These are phyloP conservation scores for Characodon lateralis DNA, from an alignment of 2,797 vertebrate genomes.

Conservation along the genomic window DNA sequence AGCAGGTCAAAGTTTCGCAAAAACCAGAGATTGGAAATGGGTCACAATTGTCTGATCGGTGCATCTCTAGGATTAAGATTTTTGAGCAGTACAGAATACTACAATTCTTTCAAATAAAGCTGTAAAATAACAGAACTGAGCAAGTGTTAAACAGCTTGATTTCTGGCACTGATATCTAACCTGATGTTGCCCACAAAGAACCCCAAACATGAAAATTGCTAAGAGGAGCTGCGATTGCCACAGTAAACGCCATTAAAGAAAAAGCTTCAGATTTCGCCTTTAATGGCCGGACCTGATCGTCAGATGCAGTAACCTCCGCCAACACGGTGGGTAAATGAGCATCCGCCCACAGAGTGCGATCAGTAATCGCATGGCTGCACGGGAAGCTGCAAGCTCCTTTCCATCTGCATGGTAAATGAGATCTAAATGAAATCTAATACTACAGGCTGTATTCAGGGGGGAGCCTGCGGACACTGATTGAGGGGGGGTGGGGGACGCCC, in stretches of 20 bases:
- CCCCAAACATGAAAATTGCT: slow-evolving; percentile 24
- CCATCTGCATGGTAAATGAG: slow-evolving; percentile 71
- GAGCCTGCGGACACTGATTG: slow-evolving; percentile 63
- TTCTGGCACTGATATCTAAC: slow-evolving; percentile 12
- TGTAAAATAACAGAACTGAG: not conserved
- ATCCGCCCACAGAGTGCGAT: slow-evolving; percentile 62
- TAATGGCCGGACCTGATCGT: slow-evolving; percentile 58
- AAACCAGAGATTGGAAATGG: not conserved
- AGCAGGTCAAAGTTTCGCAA: not conserved
- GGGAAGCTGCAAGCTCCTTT: slow-evolving; percentile 58
- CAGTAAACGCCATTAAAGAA: slow-evolving; percentile 57
- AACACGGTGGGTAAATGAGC: slow-evolving; percentile 51
- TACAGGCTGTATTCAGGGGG: slow-evolving; percentile 58
- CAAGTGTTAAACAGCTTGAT: slow-evolving; percentile 1
- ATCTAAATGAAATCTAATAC: slow-evolving; percentile 73
- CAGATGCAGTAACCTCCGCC: slow-evolving; percentile 60
- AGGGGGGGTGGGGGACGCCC: slow-evolving; percentile 53
- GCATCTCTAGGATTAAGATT: not conserved
- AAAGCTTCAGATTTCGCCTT: slow-evolving; percentile 45
- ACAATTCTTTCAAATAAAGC: not conserved
- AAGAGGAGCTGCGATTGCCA: slow-evolving; percentile 47
- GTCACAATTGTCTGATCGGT: not conserved
- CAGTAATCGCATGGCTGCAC: slow-evolving; percentile 61
- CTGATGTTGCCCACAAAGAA: slow-evolving; percentile 26
- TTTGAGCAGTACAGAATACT: not conserved